Evolutionary conservation across 1,140 invertebrate genomes (phyloP).

Genomic region (Aplysia californica): DNA sequence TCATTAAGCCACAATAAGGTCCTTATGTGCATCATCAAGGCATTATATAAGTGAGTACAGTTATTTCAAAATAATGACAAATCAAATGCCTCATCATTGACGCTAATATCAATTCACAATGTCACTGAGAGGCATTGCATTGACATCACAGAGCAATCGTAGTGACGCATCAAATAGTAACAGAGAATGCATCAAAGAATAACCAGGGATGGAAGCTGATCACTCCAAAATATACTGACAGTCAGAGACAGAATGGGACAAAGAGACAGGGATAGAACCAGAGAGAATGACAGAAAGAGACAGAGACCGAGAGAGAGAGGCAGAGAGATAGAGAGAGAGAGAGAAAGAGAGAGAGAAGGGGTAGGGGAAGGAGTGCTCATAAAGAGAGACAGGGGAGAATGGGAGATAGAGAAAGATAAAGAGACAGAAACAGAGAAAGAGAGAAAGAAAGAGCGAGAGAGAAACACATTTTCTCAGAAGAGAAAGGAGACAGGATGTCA

Average conservation of each 20-base stretch:
- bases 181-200: too few species aligned
- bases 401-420: constrained; percentile 19
- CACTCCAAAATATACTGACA: neutral
- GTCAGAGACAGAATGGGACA: neutral
- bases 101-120: too few species aligned
- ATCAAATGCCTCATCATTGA: too few species aligned
- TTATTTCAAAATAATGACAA: too few species aligned
- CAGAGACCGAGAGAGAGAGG: neutral
- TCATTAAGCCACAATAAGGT: too few species aligned
- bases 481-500: neutral
- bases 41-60: too few species aligned
- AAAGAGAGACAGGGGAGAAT: neutral
- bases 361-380: neutral
- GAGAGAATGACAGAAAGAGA: neutral
- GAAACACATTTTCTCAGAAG: neutral
- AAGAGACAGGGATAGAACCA: neutral
- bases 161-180: too few species aligned
- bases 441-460: constrained; percentile 13
- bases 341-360: constrained; percentile 12
- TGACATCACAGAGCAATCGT: too few species aligned
- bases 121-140: too few species aligned
- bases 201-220: neutral
- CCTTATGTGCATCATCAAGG: too few species aligned
- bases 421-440: constrained; percentile 29
- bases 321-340: constrained; percentile 24